Evolutionary conservation across 2,797 vertebrate species (phyloP), one percentile per base, ranked within the genome.

Genomic region (Anas flavirostris): DNA sequence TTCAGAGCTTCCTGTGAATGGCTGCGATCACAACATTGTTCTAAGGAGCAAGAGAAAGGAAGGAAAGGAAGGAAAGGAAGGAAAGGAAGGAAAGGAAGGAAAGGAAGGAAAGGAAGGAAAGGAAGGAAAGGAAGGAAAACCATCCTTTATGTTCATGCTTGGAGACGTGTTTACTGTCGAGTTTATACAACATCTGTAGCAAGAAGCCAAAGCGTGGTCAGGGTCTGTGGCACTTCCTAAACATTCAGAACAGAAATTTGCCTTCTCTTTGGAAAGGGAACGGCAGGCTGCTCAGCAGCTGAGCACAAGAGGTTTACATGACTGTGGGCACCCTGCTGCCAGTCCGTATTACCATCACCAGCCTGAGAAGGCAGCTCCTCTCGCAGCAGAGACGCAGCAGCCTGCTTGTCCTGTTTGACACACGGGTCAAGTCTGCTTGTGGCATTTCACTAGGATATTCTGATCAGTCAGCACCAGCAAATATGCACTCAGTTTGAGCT

Each of bases 371-470:
- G 94, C 90, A 89, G 90, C 69, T 94, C 39, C 66, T 43, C 53
- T 58, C 1, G 2, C 81, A 39, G 81, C 75, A 19, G 52, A 8
- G 50, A 2, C 44, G 33, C 83, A 55, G 82, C 86, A 95, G 91
- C 93, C 91, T 86, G 92, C 67, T 74, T 5, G 13, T 67, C 94
- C 94, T 84, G 92, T 96, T 50, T 90, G 85, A 50, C 91, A 59
- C 86, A 63, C 12, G 29, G 78, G 41, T n/a, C 93, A 66, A 7
- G 81, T 91, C 67, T 50, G 75, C 81, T 77, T 9, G n/a, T 52
- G 72, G 78, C 74, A 19, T 46, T 63, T 72, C 35, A 53, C 58
- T 8, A 3, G 83, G 88, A 41, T 85, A 12, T 46, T 72, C 74
- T 73, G 10, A 68, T 58, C 89, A 43, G 66, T 73, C 92, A 75